Evolutionary conservation across 2,797 vertebrate species (phyloP), one percentile per base, ranked within the genome.

Genomic region (Malurus splendens): DNA sequence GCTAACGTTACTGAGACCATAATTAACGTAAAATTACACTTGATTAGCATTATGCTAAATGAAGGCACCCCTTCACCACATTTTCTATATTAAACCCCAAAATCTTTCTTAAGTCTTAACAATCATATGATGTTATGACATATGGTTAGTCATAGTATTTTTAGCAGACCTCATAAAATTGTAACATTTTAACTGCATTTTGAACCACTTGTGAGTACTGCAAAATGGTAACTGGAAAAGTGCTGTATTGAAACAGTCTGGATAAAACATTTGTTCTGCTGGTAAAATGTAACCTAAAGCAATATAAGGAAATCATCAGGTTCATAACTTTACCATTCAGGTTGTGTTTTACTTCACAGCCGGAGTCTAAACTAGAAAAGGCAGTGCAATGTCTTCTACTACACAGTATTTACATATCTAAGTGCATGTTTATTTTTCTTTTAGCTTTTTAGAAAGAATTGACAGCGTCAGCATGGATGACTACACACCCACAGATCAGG

Each of bases 401-500:
- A 18, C 51, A 54, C 32, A 50, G 10, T 71, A 28, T 71, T 81
- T 96, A 27, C 42, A 1, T 87, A n/a, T 59, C 85, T 96, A 90
- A 96, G 38, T 38, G 9, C 2, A 1, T 87, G 11, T 66, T 91
- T 95, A 19, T 72, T 88, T 94, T 94, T 93, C 68, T 97, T 96
- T 78, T 93, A 99, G 99, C 98, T 99, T 99, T 98, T 97, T 99
- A 95, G 99, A 99, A 97, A 98, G 98, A 98, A 99, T 99, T 66
- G 99, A 99, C 97, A 98, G 98, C 2, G 99, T 99, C 97, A 98
- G 99, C 96, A 97, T 99, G 97, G 98, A 98, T 65, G 99, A 99
- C 96, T 99, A 99, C 96, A 99, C 99, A 73, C 99, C 99, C 93
- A 99, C 99, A 87, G 99, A 99, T 96, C 99, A 99, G 98, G 99